Base-by-base conservation (phyloP, 2,888 invertebrate genomes). In the Apeira syringaria region DNA sequence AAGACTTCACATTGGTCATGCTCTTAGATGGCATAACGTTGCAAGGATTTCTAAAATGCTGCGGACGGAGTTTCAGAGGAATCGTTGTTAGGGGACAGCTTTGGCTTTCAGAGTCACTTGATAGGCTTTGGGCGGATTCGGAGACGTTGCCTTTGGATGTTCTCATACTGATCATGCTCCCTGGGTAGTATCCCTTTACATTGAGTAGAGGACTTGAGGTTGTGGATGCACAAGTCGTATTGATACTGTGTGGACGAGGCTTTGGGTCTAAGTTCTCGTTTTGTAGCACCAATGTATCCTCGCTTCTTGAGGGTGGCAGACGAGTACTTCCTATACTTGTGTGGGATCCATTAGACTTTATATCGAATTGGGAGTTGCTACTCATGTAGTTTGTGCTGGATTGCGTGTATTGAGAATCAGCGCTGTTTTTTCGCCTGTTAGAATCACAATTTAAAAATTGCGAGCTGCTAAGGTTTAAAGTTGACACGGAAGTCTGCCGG, bases 301-400 rank as follows among this genome's bases (percentile, higher is more conserved):
- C 96, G 50, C 96, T 96, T 32, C 94, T 91, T 0, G 96, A 96
- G 0, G 96, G 94, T 2, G 94, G 94, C 33, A 96, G 77, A 18
- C 94, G 90, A 55, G 37, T 85, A 61, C 56, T 91, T 50, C 50
- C 77, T 54, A 77, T 85, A 70, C 76, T 89, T 50, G 65, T 79
- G 66, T 83, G 83, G 30, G 88, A 83, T 33, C 74, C 80, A 4
- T 77, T 65, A 0, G 85, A 83, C 37, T 86, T 84, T 7, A 85
- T 79, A 44, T 87, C 87, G 33, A 87, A 87, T 41, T 88, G 89
- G 0, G 87, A 85, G 45, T 82, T 87, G 44, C 81, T 84, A 34
- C 81, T 79, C 67, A 81, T 74, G 41, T 69, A 86, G 47, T 85
- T 86, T 45, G 73, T 83, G 55, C 85, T 92, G 2, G 91, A 92